Evolutionary conservation across 2,797 vertebrate species (phyloP), one percentile per base, ranked within the genome.

Genomic region (Mormyrops attenuatus): DNA sequence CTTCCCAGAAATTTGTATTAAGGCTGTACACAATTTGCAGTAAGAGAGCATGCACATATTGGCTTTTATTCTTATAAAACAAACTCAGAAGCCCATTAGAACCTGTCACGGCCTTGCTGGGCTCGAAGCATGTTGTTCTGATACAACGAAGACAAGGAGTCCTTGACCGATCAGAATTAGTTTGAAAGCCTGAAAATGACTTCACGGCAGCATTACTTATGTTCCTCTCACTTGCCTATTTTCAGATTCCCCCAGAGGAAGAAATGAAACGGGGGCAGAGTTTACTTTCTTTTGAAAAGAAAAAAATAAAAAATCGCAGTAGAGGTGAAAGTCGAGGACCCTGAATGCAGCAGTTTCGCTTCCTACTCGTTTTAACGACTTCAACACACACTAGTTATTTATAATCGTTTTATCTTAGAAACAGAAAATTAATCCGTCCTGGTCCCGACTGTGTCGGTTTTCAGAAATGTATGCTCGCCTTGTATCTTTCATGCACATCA

Each of bases 251-350:
- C 38, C 34, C 73, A 82, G 38, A 82, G 41, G 41, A 47, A 44
- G 41, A 47, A 82, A 47, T n/a, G 41, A 82, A 82, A 82, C 77
- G 17, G 22, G 77, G 77, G 41, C 34, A 34, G 30, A 34, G 52
- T 60, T 87, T 60, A 57, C 30, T 87, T 57, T 60, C 49, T 57
- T 87, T 57, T 34, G 22, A 17, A 22, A 63, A 41, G 34, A 47
- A 30, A 30, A 30, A 30, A 30, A 30, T 1, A 30, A 49, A 60
- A 41, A 60, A 87, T 60, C 34, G 86, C 86, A 60, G n/a, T n/a
- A 88, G 57, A 88, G 57, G 87, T 49, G n/a, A 88, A 66, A 88
- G 60, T 63, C 55, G 55, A 88, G 22, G 38, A 87, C 38, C 60
- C 41, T 26, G 60, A 88, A n/a, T 63, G 38, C 60, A 88, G 55